Evolutionary conservation across 2,797 vertebrate genomes (phyloP), one percentile per base, ranked within the genome.

Genomic region (Myoxocephalus aenaeus): DNA sequence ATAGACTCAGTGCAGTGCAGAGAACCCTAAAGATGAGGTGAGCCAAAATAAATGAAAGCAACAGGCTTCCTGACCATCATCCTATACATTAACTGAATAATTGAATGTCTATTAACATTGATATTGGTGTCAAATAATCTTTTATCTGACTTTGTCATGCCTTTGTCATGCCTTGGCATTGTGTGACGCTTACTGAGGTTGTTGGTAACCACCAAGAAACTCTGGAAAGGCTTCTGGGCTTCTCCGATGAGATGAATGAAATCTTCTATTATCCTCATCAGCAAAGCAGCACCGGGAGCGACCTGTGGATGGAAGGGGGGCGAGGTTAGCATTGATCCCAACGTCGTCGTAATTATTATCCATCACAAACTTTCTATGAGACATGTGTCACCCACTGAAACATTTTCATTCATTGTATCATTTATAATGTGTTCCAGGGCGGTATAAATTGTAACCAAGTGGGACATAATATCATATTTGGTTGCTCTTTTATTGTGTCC

Each of bases 201-300:
- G 87, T 98, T 97, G 0, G 98, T 99, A 90, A 99, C 97, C 8
- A 98, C 96, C 59, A 99, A 95, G 69, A 98, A 98, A 93, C 97
- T 99, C 94, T 99, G 98, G 89, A 99, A 99, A 61, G 98, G 97
- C 85, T 99, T 99, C 88, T 99, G 96, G 0, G 97, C 96, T 1
- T 98, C 97, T 38, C 98, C 98, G 1, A 99, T 96, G 88, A 99
- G 95, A 88, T 99, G 98, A 89, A 99, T 99, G 90, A 99, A 99
- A 87, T 99, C 98, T 87, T 99, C 98, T 82, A 99, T 94, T 32
- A 98, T 97, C 83, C 96, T 96, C 96, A 99, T 99, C 86, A 99
- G 93, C 85, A 96, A 94, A 82, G 97, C 95, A 1, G 98, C 97
- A 79, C 97, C 97, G 0, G 98, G 97, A 81, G 97, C 96, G 86